A percentile compares a stretch with the other conserved stretches of the same genome.
phyloP scores from a whole-genome alignment of 2,113 vertebrate species.

The Gopherus flavomarginatus region DNA sequence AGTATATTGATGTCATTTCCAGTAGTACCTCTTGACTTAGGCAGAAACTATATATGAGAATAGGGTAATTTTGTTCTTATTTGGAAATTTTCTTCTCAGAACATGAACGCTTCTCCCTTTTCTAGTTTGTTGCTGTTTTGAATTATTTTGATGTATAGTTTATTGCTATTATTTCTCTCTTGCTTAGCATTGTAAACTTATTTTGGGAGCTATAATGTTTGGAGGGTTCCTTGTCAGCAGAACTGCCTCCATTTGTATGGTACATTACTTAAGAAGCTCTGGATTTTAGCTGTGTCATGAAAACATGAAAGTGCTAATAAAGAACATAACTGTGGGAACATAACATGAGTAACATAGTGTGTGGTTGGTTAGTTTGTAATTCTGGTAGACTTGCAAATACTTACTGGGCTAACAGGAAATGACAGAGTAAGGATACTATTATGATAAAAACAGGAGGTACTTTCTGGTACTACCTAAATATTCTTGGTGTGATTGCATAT shows the following conservation, averaged over 20 bases:
- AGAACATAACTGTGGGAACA: neutral
- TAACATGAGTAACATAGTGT: neutral
- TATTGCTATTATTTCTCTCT: neutral
- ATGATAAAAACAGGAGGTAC: neutral
- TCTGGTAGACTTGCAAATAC: neutral
- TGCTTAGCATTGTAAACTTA: neutral
- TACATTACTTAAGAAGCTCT: neutral
- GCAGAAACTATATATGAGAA: neutral
- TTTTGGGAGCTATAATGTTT: neutral
- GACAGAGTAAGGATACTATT: neutral
- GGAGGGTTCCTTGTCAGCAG: neutral
- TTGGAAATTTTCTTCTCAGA: neutral
- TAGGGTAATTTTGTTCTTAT: neutral
- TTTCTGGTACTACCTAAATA: neutral
- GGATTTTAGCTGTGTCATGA: neutral
- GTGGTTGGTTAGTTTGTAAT: neutral
- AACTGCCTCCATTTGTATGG: conserved; percentile 1
- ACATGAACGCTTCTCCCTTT: neutral
- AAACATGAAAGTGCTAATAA: neutral
- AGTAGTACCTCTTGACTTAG: neutral
- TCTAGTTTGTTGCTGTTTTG: neutral
- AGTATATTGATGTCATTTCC: neutral
- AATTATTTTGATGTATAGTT: neutral
- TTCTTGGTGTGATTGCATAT: neutral
- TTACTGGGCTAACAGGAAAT: neutral